phyloP scores from a whole-genome alignment of 2,113 vertebrate species.

The Pagrus major region DNA sequence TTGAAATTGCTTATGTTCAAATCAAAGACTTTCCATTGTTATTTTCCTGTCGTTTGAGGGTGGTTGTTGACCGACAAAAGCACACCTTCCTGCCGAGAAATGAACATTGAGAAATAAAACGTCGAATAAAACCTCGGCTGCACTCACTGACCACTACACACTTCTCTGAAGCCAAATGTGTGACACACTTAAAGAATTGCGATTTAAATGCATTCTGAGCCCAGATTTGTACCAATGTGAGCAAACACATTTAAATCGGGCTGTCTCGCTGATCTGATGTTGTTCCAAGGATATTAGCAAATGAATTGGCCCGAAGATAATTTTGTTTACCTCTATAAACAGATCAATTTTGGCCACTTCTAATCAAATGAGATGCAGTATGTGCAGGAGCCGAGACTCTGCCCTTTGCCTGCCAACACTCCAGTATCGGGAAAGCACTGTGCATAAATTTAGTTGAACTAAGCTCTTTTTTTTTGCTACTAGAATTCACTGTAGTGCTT shows the following conservation, averaged over 20 bases:
- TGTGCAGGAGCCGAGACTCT: slow-evolving; percentile 44
- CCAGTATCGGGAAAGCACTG: slow-evolving; percentile 19
- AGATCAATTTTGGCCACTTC: slow-evolving; percentile 70
- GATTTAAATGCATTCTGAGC: slow-evolving; percentile 24
- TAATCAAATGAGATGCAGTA: slow-evolving; percentile 66
- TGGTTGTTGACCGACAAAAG: slow-evolving; percentile 1
- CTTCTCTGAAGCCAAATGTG: not conserved
- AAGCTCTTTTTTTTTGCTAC: slow-evolving; percentile 20
- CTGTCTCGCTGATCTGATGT: slow-evolving; percentile 33
- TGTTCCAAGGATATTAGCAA: slow-evolving; percentile 67
- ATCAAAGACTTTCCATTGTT: slow-evolving; percentile 46
- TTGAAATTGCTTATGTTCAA: slow-evolving; percentile 46
- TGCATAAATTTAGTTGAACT: slow-evolving; percentile 52
- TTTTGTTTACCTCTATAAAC: slow-evolving; percentile 73
- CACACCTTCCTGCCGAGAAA: not conserved
- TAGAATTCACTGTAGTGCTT: slow-evolving; percentile 4
- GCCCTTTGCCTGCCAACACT: slow-evolving; percentile 52
- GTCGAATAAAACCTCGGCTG: not conserved
- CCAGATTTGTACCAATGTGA: slow-evolving; percentile 14
- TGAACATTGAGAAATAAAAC: slow-evolving; percentile 1
- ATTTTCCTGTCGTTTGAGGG: not conserved
- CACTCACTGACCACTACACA: not conserved
- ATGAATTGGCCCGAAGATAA: slow-evolving; percentile 70
- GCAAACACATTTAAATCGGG: slow-evolving; percentile 17
- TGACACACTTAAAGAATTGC: slow-evolving; percentile 13